Conservation (phyloP, 2,113 vertebrate genomes). For the Dolichallabes microphthalmus region DNA sequence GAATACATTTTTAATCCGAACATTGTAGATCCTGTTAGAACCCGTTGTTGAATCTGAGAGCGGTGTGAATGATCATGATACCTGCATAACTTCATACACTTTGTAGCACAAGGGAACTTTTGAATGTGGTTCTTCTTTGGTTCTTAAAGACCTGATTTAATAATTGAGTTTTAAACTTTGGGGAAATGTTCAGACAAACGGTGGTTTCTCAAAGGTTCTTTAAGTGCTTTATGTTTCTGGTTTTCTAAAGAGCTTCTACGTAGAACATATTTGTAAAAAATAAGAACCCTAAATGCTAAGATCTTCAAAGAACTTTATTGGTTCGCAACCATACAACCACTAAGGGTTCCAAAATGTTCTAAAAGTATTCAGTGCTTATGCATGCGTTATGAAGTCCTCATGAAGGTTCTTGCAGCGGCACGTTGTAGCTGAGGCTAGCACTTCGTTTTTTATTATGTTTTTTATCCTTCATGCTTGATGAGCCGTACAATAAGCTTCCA, state of each 20-base stretch:
- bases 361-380: background rate
- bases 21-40: background rate
- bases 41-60: background rate
- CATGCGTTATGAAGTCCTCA: background rate
- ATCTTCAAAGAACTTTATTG: background rate
- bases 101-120: background rate
- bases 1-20: background rate
- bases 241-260: background rate
- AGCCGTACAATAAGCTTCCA: background rate
- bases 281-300: background rate
- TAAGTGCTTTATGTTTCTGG: background rate
- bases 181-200: background rate
- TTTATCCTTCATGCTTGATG: constrained; percentile 5
- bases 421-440: background rate
- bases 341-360: background rate
- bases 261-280: background rate
- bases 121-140: background rate
- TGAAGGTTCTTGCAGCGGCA: background rate
- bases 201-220: background rate
- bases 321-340: background rate
- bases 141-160: background rate
- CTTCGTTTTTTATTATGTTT: background rate
- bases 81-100: background rate
- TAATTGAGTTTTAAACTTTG: background rate
- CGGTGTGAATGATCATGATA: background rate